A percentile compares a stretch with the other conserved stretches of the same genome.
Conservation (phyloP, 1,140 invertebrate species). For the Temnothorax curvispinosus region DNA sequence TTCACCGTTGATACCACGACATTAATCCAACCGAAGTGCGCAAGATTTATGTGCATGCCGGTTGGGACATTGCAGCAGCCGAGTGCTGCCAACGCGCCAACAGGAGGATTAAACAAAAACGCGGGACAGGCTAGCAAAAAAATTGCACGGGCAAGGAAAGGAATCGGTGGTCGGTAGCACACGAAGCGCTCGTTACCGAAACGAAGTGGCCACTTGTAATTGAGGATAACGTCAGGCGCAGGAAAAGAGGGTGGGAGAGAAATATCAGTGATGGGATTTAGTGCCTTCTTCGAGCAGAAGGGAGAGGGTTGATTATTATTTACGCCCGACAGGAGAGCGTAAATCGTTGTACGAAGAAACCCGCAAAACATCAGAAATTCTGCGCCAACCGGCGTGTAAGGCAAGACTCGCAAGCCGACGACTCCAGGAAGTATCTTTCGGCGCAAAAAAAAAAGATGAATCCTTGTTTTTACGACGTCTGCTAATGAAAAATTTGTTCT, state of each 20-base stretch:
- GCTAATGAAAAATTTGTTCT: conserved; percentile 55
- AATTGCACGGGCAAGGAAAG: conserved; percentile 14
- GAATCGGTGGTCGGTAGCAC: conserved; percentile 47
- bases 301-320: conserved; percentile 78
- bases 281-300: conserved; percentile 28
- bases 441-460: conserved; percentile 1
- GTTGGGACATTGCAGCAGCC: neutral
- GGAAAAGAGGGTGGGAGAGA: conserved; percentile 23
- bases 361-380: conserved; percentile 59
- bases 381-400: conserved; percentile 3
- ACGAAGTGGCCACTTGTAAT: conserved; percentile 65
- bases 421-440: conserved; percentile 35
- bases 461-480: conserved; percentile 3
- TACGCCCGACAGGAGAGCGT: conserved; percentile 74
- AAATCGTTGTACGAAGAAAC: conserved; percentile 70
- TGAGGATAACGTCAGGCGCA: conserved; percentile 61
- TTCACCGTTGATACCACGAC: conserved; percentile 31
- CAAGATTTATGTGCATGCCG: conserved; percentile 7
- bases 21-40: conserved; percentile 47
- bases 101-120: conserved; percentile 32
- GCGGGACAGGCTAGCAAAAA: conserved; percentile 42
- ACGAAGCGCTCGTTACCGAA: conserved; percentile 68
- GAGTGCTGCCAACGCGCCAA: conserved; percentile 35
- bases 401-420: neutral
- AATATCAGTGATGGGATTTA: conserved; percentile 64